Conservation (phyloP, 2,113 vertebrate species). For the Pteruthius melanotis region DNA sequence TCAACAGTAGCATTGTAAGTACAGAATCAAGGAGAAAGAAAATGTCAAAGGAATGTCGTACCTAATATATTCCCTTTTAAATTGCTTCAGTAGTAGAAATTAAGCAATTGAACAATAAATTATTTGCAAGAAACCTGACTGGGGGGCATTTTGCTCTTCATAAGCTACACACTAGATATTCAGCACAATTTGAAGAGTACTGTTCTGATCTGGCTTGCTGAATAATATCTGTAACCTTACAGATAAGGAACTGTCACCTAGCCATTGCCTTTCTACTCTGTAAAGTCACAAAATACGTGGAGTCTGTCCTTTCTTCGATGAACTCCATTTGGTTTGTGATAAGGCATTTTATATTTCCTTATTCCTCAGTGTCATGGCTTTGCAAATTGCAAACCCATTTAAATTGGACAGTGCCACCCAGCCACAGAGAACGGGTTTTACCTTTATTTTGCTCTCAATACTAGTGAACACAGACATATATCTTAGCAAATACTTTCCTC, state of each 20-base stretch:
- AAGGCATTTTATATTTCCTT: not conserved
- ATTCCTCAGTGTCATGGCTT: not conserved
- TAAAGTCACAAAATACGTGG: not conserved
- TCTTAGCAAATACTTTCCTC: not conserved
- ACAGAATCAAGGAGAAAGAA: conserved; percentile 9
- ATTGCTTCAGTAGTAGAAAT: not conserved
- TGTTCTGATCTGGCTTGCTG: not conserved
- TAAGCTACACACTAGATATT: not conserved
- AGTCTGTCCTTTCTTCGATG: not conserved
- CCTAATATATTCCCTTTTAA: not conserved
- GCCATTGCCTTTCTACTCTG: not conserved
- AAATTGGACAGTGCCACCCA: not conserved
- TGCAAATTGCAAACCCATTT: not conserved
- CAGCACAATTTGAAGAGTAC: not conserved
- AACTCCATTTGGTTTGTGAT: not conserved
- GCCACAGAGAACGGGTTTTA: not conserved
- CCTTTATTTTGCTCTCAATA: not conserved
- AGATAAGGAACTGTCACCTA: not conserved
- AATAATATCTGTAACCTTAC: not conserved
- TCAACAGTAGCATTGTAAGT: not conserved
- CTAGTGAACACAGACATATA: not conserved
- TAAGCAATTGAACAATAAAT: not conserved
- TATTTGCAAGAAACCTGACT: not conserved
- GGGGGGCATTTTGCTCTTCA: not conserved
- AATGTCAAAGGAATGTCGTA: not conserved